Base-by-base conservation (phyloP, 2,113 vertebrate species). In the Petromus typicus region DNA sequence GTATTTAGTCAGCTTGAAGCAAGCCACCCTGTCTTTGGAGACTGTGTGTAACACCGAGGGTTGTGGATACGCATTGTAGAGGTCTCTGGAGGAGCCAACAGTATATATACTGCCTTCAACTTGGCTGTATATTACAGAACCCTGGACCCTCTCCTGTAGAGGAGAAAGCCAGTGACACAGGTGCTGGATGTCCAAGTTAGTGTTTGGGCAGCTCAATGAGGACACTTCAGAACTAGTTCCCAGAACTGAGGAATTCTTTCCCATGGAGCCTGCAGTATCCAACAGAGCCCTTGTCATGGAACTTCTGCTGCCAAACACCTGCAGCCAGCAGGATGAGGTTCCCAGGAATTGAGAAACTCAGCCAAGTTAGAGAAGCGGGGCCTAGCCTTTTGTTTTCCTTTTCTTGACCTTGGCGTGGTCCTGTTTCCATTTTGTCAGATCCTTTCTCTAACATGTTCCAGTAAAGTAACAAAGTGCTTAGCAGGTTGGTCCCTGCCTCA, bases 61-160 rank as follows among this genome's bases (percentile, higher is more conserved):
- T 16, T 3, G 56, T 84, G 34, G 5, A 30, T 10, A 37, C 23
- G 23, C 5, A 9, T 0, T 0, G 20, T 8, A 9, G 20, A 16
- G 37, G 9, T 0, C 17, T 57, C 16, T 2, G 3, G 56, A 57
- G 56, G 56, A 25, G 22, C 45, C 23, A 2, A 20, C 8, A 32
- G 27, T 5, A 18, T 18, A 12, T 12, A 17, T 9, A 34, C 2
- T 30, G 9, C 20, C 34, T 9, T 18, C 59, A 61, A 20, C 59
- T 22, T 61, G 22, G 18, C 5, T 61, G 23, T 25, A 61, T 22
- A 23, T 8, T 61, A 57, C 23, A 61, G 59, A 22, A 61, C 59
- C 8, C 34, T 75, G 0, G 1, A 1, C 48, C 34, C 23, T 61
- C 8, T 2, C 22, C 23, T 45, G 11, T 1, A 2, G 14, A 43